Percentiles rank a stretch among this genome's conserved stretches.
phyloP scores from a whole-genome alignment of 1,140 invertebrate species.

The Dryas iulia region DNA sequence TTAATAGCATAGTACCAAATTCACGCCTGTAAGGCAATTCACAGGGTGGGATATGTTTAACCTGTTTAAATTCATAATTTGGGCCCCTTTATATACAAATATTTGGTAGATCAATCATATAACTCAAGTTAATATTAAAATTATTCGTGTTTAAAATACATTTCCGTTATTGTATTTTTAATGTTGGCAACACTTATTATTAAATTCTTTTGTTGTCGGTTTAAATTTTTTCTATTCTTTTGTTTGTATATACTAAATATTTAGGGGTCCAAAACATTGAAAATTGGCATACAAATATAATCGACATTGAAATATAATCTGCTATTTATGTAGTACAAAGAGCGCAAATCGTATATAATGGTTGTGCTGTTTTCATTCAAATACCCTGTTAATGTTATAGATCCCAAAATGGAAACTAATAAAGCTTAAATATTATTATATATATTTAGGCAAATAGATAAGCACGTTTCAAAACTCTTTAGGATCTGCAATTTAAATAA shows the following conservation, averaged over 20 bases:
- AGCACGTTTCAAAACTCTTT: background rate
- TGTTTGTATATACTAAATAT: background rate
- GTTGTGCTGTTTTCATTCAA: background rate
- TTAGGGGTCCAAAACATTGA: background rate
- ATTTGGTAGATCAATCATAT: too few relatives aligned
- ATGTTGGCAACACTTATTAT: too few relatives aligned
- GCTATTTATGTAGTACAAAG: background rate
- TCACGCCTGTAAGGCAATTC: conserved; percentile 27
- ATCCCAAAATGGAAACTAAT: background rate
- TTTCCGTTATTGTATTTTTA: too few relatives aligned
- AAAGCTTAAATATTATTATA: background rate
- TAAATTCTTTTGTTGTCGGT: too few relatives aligned
- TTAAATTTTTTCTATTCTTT: too few relatives aligned
- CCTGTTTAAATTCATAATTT: background rate
- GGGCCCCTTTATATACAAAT: background rate
- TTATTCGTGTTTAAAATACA: too few relatives aligned
- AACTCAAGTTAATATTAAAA: too few relatives aligned
- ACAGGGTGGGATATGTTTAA: conserved; percentile 20
- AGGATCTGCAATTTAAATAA: background rate
- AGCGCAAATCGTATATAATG: conserved; percentile 1
- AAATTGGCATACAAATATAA: background rate
- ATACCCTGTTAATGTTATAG: background rate
- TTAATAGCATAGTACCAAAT: conserved; percentile 32
- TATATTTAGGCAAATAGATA: background rate
- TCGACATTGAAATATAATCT: background rate